Evolutionary conservation across 2,113 vertebrate species (phyloP), one percentile per base, ranked within the genome.

Genomic region (Equus przewalskii): DNA sequence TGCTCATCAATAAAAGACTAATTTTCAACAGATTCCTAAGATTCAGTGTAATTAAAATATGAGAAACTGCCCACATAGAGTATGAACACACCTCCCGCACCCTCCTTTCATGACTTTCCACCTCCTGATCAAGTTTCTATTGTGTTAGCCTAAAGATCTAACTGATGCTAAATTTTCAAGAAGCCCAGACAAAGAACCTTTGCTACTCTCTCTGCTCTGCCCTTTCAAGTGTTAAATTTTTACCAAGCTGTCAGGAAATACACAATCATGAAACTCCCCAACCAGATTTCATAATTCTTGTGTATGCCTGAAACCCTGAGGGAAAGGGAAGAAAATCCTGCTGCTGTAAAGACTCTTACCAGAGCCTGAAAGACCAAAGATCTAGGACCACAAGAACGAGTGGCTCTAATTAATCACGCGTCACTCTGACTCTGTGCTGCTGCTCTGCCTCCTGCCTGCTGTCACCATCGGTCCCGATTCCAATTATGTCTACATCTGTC

Each of bases 191-290:
- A 60, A 97, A 95, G 94, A 73, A 60, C 4, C 30, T 56, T 54
- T 60, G 62, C 60, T 73, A 28, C 49, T 79, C 49, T 95, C 33
- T 96, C 83, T 58, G 26, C 64, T 82, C 84, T 62, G 36, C 24
- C 56, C 70, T 88, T 92, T 85, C 44, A 54, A 72, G 79, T 75
- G 13, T 87, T 89, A 82, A 21, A 54, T 87, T 76, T 92, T 84
- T 60, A 95, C 70, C 80, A 94, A 76, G 28, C 58, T 97, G 36
- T 88, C 90, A 94, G 67, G 49, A 89, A 80, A 93, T 92, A 28
- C 85, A 91, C 46, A 87, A 30, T 49, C 80, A 18, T 67, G 65
- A 79, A 65, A 84, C 13, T 73, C 72, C 54, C 41, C 60, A 82
- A 13, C 18, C 41, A 92, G 69, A 84, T 75, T 87, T 95, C 84